Percentiles rank a stretch among this genome's conserved stretches.
phyloP scores from a whole-genome alignment of 2,797 vertebrate genomes.

The Chloroceryle amazona region DNA sequence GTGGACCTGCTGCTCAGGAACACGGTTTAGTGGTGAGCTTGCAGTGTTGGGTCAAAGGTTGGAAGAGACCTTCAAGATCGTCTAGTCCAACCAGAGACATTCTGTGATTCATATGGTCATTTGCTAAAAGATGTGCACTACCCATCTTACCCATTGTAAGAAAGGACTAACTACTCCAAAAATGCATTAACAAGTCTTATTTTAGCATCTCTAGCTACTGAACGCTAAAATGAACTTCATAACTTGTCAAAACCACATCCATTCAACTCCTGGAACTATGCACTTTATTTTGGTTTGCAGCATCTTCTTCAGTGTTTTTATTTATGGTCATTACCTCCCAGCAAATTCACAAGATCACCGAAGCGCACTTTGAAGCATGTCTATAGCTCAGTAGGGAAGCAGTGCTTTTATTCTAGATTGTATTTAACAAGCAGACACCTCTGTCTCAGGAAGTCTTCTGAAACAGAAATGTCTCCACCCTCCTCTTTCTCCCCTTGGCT shows the following conservation, averaged over 20 bases:
- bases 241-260: background rate
- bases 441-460: background rate
- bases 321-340: background rate
- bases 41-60: too few species aligned
- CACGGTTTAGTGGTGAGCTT: too few species aligned
- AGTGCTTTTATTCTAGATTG: background rate
- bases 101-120: background rate
- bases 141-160: background rate
- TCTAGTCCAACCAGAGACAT: too few species aligned
- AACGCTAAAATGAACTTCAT: background rate
- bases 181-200: background rate
- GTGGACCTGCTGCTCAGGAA: too few species aligned
- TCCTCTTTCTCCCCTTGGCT: background rate
- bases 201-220: background rate
- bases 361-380: background rate
- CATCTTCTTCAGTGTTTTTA: background rate
- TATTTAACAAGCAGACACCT: background rate
- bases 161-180: background rate
- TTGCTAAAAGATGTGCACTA: background rate
- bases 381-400: background rate
- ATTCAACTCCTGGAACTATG: background rate
- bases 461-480: background rate
- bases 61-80: too few species aligned
- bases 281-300: background rate
- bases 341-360: background rate